Percentiles rank a stretch among this genome's conserved stretches.
Evolutionary conservation across 2,113 vertebrate genomes (phyloP).

Genomic region (Syngnathoides biaculeatus): DNA sequence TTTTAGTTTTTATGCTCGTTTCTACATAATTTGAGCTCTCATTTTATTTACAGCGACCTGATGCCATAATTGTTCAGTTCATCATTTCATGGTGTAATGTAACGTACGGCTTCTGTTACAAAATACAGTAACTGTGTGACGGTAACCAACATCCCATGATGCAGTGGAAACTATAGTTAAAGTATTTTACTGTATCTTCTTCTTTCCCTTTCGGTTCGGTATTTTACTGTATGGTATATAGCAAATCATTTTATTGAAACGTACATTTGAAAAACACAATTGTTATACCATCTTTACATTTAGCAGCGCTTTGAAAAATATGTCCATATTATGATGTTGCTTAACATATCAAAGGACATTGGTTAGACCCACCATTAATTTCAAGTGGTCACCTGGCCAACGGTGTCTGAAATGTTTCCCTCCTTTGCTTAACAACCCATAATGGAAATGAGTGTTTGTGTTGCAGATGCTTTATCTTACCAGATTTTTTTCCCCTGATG

Average conservation of each 20-base stretch:
- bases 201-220: too few relatives aligned
- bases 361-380: constrained; percentile 56
- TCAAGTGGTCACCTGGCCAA: constrained; percentile 69
- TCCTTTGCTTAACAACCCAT: constrained; percentile 59
- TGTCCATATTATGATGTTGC: constrained; percentile 32
- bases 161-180: too few relatives aligned
- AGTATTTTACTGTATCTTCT: too few relatives aligned
- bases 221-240: too few relatives aligned
- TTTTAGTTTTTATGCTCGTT: too few relatives aligned
- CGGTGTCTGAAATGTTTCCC: constrained; percentile 36
- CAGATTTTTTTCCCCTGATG: constrained; percentile 17
- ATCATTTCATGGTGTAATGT: too few relatives aligned
- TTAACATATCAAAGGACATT: constrained; percentile 75
- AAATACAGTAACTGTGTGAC: too few relatives aligned
- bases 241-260: not conserved
- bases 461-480: constrained; percentile 30
- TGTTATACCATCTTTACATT: not conserved
- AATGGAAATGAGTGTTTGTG: constrained; percentile 32
- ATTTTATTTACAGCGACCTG: too few relatives aligned
- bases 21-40: too few relatives aligned
- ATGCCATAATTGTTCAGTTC: too few relatives aligned
- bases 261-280: constrained; percentile 4
- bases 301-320: constrained; percentile 34
- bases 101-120: too few relatives aligned
- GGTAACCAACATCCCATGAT: too few relatives aligned